Conservation (phyloP, 2,888 invertebrate genomes). For the Cordilura impudica region DNA sequence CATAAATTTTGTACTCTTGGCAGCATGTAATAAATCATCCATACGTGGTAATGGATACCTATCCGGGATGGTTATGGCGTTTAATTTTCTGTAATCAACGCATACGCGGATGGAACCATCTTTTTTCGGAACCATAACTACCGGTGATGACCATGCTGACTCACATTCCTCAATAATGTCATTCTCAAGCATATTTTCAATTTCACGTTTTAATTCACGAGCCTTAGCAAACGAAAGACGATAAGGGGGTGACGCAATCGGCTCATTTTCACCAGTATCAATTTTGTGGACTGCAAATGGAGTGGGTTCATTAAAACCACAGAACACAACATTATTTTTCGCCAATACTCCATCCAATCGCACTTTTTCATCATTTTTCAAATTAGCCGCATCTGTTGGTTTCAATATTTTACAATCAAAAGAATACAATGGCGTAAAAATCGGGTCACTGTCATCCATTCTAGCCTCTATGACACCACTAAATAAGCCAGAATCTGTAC, state of each 20-base stretch:
- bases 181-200: too few relatives aligned
- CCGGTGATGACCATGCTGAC: too few relatives aligned
- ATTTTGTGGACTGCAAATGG: constrained; percentile 13
- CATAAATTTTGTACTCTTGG: neutral
- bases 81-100: too few relatives aligned
- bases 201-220: constrained; percentile 58
- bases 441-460: neutral
- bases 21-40: too few relatives aligned
- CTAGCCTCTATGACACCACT: neutral
- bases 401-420: constrained; percentile 30
- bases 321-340: constrained; percentile 20
- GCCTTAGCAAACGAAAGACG: constrained; percentile 67
- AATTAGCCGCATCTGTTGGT: constrained; percentile 21
- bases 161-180: too few relatives aligned
- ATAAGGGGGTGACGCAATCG: constrained; percentile 71
- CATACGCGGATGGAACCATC: too few relatives aligned
- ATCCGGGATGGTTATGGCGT: too few relatives aligned
- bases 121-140: too few relatives aligned
- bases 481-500: neutral
- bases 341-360: constrained; percentile 17
- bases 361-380: neutral
- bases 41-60: too few relatives aligned
- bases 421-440: constrained; percentile 11
- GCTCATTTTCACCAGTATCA: too few relatives aligned
- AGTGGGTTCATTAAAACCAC: neutral